Base-by-base conservation (phyloP, 2,888 invertebrate genomes). In the Epinotia brunnichana region DNA sequence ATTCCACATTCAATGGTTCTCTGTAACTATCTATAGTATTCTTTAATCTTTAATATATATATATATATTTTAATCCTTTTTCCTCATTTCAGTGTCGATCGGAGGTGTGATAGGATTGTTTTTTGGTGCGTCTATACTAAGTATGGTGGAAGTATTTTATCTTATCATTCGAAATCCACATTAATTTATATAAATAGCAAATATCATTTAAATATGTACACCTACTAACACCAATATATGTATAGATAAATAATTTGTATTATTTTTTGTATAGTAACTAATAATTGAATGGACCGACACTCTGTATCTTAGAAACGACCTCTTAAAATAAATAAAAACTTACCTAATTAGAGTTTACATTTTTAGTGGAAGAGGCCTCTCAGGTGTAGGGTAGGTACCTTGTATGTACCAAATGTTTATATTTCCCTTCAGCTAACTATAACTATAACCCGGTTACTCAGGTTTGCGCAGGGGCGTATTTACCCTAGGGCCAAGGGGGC, bases 31-130 rank as follows among this genome's bases (percentile, higher is more conserved):
- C 9, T 7, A n/a, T n/a, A 7, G 35, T 7, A 1, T 35, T 35
- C 35, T 9, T 51, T 53, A 0, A n/a, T n/a, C n/a, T n/a, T n/a
- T n/a, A n/a, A n/a, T n/a, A 7, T 9, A 57, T 70, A 76, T 39
- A 7, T 60, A 57, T 35, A 71, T 76, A 75, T 51, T 76, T 75
- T 69, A 48, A 7, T n/a, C 3, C n/a, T 4, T 48, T 15, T 44
- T 75, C 3, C n/a, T 44, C 70, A 72, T 87, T 92, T 77, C 85
- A 95, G 95, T 95, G n/a, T 93, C 94, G 0, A 89, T 95, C 75
- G 95, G 95, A 57, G 95, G 95, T 3, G 93, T 94, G 41, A 90
- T 94, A 1, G 95, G 95, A 0, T 82, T 95, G 0, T 95, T 95
- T 82, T 92, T 95, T 77, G 94, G 95, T 9, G 95, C 95, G 0